Conservation (phyloP, 2,888 invertebrate genomes). For the Cryptus armator region DNA sequence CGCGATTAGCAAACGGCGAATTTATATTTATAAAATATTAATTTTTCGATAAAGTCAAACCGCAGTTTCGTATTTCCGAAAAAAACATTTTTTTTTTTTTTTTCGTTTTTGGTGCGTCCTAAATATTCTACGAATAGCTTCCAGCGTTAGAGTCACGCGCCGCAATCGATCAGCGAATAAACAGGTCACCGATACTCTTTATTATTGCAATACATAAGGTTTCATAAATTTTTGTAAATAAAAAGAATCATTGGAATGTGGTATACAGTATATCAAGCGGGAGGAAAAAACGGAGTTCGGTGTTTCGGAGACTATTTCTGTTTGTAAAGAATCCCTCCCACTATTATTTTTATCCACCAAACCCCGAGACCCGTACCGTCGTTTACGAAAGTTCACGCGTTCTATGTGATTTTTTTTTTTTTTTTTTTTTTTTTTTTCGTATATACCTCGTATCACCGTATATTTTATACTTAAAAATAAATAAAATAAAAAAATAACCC, state of each 20-base stretch:
- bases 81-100: too few relatives aligned
- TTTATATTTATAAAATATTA: too few relatives aligned
- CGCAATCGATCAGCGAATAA: too few relatives aligned
- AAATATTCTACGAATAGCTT: too few relatives aligned
- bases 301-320: constrained; percentile 72
- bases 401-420: constrained; percentile 35
- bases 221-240: too few relatives aligned
- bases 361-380: constrained; percentile 26
- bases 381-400: constrained; percentile 30
- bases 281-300: constrained; percentile 8
- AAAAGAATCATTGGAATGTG: not conserved
- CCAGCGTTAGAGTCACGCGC: too few relatives aligned
- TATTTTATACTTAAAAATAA: not conserved
- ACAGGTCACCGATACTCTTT: not conserved
- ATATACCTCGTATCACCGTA: not conserved
- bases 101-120: too few relatives aligned
- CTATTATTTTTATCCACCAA: constrained; percentile 72
- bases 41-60: too few relatives aligned
- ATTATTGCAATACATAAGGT: constrained; percentile 13
- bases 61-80: too few relatives aligned
- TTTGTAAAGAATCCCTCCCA: constrained; percentile 76
- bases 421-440: not conserved
- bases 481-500: not conserved
- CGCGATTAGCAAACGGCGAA: too few relatives aligned
- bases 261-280: constrained; percentile 38